Conservation (phyloP, 2,888 invertebrate genomes). For the Falcaria lacertinaria region DNA sequence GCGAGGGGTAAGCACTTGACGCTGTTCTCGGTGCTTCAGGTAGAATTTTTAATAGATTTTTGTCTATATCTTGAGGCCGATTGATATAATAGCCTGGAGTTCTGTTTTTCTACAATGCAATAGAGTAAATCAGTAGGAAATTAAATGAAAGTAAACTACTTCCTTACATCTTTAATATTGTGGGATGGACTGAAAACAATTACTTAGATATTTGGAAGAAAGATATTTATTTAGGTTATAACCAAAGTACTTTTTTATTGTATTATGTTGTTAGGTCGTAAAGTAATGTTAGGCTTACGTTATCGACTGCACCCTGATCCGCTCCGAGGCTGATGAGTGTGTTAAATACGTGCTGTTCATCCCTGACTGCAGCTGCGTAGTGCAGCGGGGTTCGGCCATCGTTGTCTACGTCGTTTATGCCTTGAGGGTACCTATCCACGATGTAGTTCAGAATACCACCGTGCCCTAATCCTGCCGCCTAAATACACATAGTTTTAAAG, state of each 20-base stretch:
- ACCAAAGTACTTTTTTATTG: slow-evolving; percentile 10
- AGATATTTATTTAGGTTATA: no score
- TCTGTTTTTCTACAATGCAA: slow-evolving; percentile 86
- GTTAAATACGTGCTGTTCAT: slow-evolving; percentile 88
- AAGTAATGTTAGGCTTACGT: slow-evolving; percentile 78
- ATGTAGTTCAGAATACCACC: slow-evolving; percentile 87
- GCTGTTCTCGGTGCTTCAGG: slow-evolving; percentile 91
- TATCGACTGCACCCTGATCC: slow-evolving; percentile 90
- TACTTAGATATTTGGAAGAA: no score
- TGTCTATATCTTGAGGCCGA: slow-evolving; percentile 87
- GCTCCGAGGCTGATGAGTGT: slow-evolving; percentile 90
- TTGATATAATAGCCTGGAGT: slow-evolving; percentile 89
- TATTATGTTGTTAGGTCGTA: background rate
- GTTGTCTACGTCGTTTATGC: slow-evolving; percentile 85
- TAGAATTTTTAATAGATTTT: slow-evolving; percentile 82
- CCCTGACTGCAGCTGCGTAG: slow-evolving; percentile 90
- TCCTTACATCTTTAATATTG: background rate
- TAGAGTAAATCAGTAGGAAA: slow-evolving; percentile 4
- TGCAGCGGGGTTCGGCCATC: slow-evolving; percentile 93
- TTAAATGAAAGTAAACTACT: background rate
- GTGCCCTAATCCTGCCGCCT: slow-evolving; percentile 91
- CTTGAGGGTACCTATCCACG: slow-evolving; percentile 83
- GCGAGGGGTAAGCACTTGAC: slow-evolving; percentile 82
- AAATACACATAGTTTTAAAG: no score
- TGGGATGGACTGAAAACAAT: no score